These are phyloP conservation scores for Grantiella picta DNA, from an alignment of 2,113 vertebrate species.

Conservation along the genomic window DNA sequence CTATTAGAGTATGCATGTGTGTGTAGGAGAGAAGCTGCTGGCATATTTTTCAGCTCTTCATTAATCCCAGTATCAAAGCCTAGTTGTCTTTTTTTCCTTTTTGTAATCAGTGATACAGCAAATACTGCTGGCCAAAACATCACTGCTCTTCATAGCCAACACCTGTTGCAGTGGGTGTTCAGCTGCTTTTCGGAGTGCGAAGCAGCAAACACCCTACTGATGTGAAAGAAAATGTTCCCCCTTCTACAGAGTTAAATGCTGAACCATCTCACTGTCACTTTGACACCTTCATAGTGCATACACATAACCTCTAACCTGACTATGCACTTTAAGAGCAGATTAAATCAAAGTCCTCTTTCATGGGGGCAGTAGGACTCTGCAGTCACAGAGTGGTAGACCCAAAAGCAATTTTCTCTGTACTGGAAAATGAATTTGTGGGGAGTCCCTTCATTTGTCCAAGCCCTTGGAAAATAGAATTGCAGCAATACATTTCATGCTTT, in stretches of 20 bases:
- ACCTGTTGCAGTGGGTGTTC: too few relatives aligned
- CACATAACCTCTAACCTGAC: background rate
- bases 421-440: background rate
- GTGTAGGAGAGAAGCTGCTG: background rate
- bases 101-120: background rate
- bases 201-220: background rate
- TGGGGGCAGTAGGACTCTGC: background rate
- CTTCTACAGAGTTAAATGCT: background rate
- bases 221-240: background rate
- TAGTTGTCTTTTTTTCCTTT: background rate
- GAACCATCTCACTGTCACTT: background rate
- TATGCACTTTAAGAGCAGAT: background rate
- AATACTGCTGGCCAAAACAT: background rate
- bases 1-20: background rate
- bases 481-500: background rate
- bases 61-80: background rate
- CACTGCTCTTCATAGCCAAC: background rate
- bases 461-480: constrained; percentile 11
- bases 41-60: background rate
- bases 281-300: background rate
- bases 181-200: too few relatives aligned
- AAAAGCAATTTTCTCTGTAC: constrained; percentile 30
- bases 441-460: background rate
- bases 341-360: background rate
- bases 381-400: background rate